Evolutionary conservation across 23 tunicate genomes (phyloP), one percentile per base, ranked within the genome.

Genomic region (Corella eumyota): DNA sequence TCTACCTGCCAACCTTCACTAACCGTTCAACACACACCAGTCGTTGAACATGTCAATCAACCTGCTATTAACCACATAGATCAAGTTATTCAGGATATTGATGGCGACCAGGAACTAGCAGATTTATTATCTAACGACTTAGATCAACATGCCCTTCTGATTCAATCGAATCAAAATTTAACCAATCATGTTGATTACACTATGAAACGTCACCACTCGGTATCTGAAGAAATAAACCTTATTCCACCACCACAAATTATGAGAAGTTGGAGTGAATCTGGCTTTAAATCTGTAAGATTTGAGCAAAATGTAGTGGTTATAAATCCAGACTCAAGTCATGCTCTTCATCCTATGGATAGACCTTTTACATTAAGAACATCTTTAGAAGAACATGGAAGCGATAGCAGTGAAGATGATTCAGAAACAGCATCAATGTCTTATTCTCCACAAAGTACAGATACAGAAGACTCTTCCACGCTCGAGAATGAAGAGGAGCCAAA

Each of bases 361-460:
- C 53, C 56, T 2, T 3, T 25, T 48, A 64, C 64, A 2, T 54
- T 64, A 3, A 28, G 45, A 5, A 19, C 72, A 6, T 66, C 82
- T 25, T 3, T 36, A 6, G 82, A 75, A 22, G 58, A 75, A 29
- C 60, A 32, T 27, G 56, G 25, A 15, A 52, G 64, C 21, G 75
- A 69, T 25, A 20, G 34, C 35, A 69, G 75, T 25, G 62, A 70
- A 4, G 60, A 50, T 20, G 71, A 54, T 1, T 24, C 58, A 13
- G 73, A 75, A 36, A 57, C 82, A 11, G 80, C 40, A 22, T 75
- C 82, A 1, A 52, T 36, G 5, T 66, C 82, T 1, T 65, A 66
- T 35, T 75, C 82, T 22, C 73, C 82, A 28, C 67, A 80, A 21
- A 38, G 19, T 28, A 61, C 80, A 13, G 69, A 66, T 30, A 30